phyloP scores from a whole-genome alignment of 2,888 invertebrate species.

The Tolmerus cingulatus region DNA sequence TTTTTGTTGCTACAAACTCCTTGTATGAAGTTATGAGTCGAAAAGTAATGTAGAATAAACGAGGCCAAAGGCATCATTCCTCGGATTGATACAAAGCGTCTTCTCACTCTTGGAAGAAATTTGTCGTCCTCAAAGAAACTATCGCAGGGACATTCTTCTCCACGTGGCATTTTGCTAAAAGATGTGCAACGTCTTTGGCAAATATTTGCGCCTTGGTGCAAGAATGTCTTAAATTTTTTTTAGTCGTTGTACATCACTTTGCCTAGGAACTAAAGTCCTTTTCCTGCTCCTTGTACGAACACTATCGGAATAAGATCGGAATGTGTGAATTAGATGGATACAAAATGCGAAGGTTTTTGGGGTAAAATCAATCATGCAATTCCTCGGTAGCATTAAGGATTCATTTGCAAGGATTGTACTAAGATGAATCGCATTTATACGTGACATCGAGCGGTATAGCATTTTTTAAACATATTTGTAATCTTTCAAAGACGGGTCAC shows the following conservation, averaged over 20 bases:
- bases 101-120: background rate
- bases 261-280: background rate
- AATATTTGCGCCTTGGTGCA: background rate
- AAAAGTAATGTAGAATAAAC: background rate
- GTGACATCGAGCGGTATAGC: background rate
- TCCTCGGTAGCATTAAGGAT: background rate
- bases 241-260: background rate
- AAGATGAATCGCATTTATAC: background rate
- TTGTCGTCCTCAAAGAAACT: background rate
- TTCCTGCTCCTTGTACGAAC: background rate
- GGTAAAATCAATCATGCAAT: background rate
- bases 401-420: background rate
- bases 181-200: conserved; percentile 12
- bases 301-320: background rate
- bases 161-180: background rate
- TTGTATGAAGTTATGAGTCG: background rate
- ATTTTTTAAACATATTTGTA: background rate
- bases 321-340: background rate
- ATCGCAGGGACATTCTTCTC: background rate
- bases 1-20: background rate
- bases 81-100: background rate
- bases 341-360: background rate
- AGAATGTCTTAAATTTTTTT: background rate
- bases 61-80: background rate
- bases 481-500: background rate